phyloP scores from a whole-genome alignment of 2,888 invertebrate species.

The Polymixis lichenea region DNA sequence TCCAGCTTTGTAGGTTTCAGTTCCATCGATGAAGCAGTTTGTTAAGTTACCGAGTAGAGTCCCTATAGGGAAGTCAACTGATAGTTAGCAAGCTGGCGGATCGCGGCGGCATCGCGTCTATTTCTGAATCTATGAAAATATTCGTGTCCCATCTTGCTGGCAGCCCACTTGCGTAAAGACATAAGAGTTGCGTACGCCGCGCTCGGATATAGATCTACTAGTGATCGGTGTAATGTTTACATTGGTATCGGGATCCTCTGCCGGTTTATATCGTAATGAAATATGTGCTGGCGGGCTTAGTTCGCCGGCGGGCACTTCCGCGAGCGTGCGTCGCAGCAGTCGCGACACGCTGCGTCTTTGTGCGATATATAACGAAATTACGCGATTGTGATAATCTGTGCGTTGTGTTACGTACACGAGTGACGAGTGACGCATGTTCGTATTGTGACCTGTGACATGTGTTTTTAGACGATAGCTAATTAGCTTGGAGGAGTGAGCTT shows the following conservation, averaged over 20 bases:
- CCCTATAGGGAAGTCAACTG: conserved; percentile 60
- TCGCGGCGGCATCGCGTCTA: conserved; percentile 70
- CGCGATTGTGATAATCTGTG: not conserved
- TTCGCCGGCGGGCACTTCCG: conserved; percentile 69
- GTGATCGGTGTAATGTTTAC: conserved; percentile 29
- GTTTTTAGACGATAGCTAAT: conserved; percentile 1
- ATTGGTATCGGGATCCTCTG: conserved; percentile 34
- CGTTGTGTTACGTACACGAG: conserved; percentile 5
- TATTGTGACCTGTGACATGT: conserved; percentile 14
- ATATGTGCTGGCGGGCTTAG: conserved; percentile 66
- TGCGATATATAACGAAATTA: conserved; percentile 4
- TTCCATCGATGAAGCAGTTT: conserved; percentile 7
- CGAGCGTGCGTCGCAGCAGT: conserved; percentile 61
- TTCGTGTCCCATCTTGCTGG: conserved; percentile 80
- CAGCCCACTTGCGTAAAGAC: conserved; percentile 64
- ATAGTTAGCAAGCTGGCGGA: conserved; percentile 48
- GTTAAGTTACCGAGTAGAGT: conserved; percentile 42
- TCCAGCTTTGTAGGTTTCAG: conserved; percentile 3
- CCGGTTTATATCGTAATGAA: conserved; percentile 66
- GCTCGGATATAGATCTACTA: conserved; percentile 55
- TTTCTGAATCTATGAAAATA: conserved; percentile 83
- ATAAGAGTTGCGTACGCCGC: conserved; percentile 38
- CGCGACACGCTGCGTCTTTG: not conserved
- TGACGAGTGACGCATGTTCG: not conserved
- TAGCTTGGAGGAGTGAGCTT: not conserved